phyloP scores from a whole-genome alignment of 2,113 vertebrate species.

The Alligator mississippiensis region DNA sequence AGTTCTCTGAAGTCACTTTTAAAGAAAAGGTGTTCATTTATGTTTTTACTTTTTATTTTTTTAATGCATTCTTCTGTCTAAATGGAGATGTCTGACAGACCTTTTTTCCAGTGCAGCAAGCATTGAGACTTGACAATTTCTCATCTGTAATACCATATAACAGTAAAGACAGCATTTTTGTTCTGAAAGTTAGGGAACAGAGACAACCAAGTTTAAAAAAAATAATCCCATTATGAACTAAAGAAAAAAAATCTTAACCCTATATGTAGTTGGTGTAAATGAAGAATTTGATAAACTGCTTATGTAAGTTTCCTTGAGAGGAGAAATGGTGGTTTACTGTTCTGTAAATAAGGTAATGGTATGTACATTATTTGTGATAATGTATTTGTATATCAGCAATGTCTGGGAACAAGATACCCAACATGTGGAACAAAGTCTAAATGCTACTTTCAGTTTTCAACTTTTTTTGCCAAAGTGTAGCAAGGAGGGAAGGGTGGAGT shows the following conservation, averaged over 20 bases:
- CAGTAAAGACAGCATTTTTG: not conserved
- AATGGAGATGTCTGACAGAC: not conserved
- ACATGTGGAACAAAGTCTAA: not conserved
- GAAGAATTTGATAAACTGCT: not conserved
- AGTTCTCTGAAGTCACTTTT: not conserved
- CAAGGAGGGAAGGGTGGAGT: not conserved
- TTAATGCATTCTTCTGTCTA: not conserved
- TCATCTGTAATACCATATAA: too few species aligned
- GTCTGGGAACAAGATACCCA: not conserved
- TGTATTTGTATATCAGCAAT: not conserved
- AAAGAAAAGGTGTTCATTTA: not conserved
- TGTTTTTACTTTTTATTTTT: not conserved
- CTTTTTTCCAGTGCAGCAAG: not conserved
- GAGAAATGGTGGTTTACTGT: not conserved
- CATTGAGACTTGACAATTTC: not conserved
- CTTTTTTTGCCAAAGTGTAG: fast-evolving
- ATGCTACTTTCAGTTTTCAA: not conserved
- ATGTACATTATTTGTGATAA: not conserved
- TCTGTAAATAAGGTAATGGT: not conserved
- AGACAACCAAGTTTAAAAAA: not conserved
- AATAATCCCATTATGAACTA: too few species aligned
- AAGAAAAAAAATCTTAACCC: too few species aligned
- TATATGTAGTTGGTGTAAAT: not conserved
- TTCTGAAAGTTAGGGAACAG: not conserved
- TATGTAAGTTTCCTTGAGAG: not conserved